Base-by-base conservation (phyloP, 2,113 vertebrate genomes). In the Clarias magur region DNA sequence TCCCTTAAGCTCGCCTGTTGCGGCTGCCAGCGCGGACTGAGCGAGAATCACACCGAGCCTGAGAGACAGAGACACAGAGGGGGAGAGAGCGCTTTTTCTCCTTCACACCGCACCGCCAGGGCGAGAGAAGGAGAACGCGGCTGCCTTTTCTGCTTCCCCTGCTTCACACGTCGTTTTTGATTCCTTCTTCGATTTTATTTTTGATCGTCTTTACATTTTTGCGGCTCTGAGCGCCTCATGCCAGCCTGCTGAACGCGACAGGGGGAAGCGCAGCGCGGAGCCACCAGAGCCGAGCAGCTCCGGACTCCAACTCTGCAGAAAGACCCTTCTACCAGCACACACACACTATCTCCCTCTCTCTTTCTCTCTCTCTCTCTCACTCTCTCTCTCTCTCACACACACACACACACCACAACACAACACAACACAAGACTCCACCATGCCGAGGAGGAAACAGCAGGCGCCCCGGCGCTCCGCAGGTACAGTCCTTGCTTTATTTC, bases 391-490 rank as follows among this genome's bases (percentile, higher is more conserved):
- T n/a, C 75, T n/a, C 75, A 57, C 25, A 79, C 76, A 79, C 76
- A 65, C 80, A 53, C 80, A 65, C 80, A 65, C 80, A 53, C 21
- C 86, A 90, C 87, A 84, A 54, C 63, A 68, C 63, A 68, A 73
- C 86, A 90, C 87, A 84, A 54, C 63, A 68, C 63, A 68, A 73
- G 82, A 30, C 90, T 91, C 92, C 91, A 96, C 94, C 95, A 99
- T 99, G 98, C 98, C 98, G 96, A 95, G 98, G 96, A 98, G 97
- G 96, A 99, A 99, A 96, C 98, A 99, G 96, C 96, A 99, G 93
- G 98, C 97, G 96, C 98, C 98, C 91, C 95, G 98, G 96, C 97
- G 97, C 96, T 96, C 97, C 94, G 94, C 97, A 98, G 98, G 98
- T 99, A 99, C 94, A 88, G 93, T 91, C 87, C 90, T 93, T 89